Evolutionary conservation across 2,797 vertebrate genomes (phyloP).

Genomic region (Pelobates cultripes): DNA sequence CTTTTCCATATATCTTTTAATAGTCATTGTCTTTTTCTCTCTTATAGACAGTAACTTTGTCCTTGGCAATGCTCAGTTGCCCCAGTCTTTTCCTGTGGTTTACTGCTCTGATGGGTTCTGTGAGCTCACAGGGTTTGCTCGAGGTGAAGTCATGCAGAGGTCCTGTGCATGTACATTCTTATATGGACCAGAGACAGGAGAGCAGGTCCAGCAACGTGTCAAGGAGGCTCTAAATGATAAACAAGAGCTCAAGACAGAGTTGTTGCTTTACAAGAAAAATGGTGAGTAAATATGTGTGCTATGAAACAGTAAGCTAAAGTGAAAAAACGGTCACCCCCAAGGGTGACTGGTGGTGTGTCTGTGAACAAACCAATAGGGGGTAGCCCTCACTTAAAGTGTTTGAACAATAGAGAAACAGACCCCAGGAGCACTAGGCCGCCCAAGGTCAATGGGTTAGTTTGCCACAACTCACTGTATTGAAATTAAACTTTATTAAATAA

Average conservation of each 20-base stretch:
- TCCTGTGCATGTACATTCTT: constrained; percentile 72
- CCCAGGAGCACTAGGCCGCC: no score
- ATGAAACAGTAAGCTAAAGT: no score
- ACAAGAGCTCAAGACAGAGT: constrained; percentile 70
- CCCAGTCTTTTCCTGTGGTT: constrained; percentile 69
- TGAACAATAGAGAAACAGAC: no score
- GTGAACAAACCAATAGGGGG: no score
- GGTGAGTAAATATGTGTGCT: constrained; percentile 59
- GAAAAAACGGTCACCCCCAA: no score
- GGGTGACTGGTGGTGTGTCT: no score
- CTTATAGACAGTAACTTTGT: constrained; percentile 74
- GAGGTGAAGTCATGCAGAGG: constrained; percentile 73
- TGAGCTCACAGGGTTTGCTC: constrained; percentile 73
- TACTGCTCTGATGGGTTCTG: constrained; percentile 76
- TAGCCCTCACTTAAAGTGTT: no score
- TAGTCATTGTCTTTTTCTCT: constrained; percentile 24
- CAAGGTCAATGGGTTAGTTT: no score
- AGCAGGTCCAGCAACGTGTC: constrained; percentile 68
- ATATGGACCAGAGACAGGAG: constrained; percentile 69
- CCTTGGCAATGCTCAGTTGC: constrained; percentile 71
- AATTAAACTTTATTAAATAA: no score
- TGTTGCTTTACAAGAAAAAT: constrained; percentile 70
- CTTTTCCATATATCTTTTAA: no score
- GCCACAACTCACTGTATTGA: no score
- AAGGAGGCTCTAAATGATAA: constrained; percentile 68